Percentiles rank a stretch among this genome's conserved stretches.
These are phyloP conservation scores for Platerodrilus igneus DNA, from an alignment of 2,888 invertebrate genomes.

Conservation along the genomic window DNA sequence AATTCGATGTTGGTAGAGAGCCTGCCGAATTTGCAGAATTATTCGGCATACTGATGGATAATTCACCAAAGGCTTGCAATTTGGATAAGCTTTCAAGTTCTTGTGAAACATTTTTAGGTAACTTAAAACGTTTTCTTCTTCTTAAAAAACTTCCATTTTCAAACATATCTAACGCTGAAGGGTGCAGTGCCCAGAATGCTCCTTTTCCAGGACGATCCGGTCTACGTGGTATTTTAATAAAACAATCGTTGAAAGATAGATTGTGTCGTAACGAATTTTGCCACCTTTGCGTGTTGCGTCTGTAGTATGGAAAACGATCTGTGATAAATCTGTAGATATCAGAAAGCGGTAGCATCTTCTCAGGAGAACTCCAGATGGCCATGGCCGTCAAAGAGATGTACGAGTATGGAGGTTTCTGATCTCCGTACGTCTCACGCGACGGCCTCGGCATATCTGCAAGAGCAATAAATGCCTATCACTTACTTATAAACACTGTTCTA, in stretches of 20 bases:
- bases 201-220: slow-evolving; percentile 74
- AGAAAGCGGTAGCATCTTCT: slow-evolving; percentile 85
- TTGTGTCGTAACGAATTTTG: slow-evolving; percentile 66
- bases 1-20: slow-evolving; percentile 24
- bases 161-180: slow-evolving; percentile 72
- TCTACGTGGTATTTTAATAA: slow-evolving; percentile 67
- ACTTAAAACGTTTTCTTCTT: slow-evolving; percentile 73
- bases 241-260: slow-evolving; percentile 73
- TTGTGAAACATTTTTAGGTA: slow-evolving; percentile 63
- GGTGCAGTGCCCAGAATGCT: slow-evolving; percentile 74
- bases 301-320: slow-evolving; percentile 78
- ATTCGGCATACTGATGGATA: slow-evolving; percentile 25
- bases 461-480: slow-evolving; percentile 10
- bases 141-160: slow-evolving; percentile 77
- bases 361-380: slow-evolving; percentile 94
- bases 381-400: slow-evolving; percentile 97
- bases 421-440: slow-evolving; percentile 90
- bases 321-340: slow-evolving; percentile 90
- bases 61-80: slow-evolving; percentile 29
- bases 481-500: background rate
- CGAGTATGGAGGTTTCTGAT: slow-evolving; percentile 96
- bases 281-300: slow-evolving; percentile 72
- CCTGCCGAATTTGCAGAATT: slow-evolving; percentile 26
- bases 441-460: slow-evolving; percentile 78
- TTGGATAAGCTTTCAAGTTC: slow-evolving; percentile 58